A percentile compares a stretch with the other conserved stretches of the same genome.
Conservation (phyloP, 2,888 invertebrate species). For the Dryococelus australis region DNA sequence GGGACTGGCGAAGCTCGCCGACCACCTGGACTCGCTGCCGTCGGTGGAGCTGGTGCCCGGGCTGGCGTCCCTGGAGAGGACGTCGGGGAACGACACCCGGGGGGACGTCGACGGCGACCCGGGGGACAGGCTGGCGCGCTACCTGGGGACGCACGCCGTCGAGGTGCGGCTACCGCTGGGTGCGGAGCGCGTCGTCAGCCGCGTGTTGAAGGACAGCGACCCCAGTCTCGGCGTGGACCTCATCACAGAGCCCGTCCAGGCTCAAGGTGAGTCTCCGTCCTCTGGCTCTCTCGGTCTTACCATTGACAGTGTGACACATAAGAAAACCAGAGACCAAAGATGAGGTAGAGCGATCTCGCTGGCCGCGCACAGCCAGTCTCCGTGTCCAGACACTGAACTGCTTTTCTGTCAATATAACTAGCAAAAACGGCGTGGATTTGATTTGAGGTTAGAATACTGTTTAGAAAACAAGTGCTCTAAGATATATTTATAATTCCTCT, state of each 20-base stretch:
- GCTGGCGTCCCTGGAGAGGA: constrained; percentile 55
- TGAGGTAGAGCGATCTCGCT: too few species aligned
- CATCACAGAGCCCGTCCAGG: neutral
- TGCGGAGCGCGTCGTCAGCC: neutral
- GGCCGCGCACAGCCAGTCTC: too few species aligned
- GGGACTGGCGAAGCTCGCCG: constrained; percentile 60
- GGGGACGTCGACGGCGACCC: neutral
- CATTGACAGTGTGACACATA: too few species aligned
- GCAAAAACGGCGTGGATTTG: too few species aligned
- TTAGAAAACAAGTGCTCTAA: too few species aligned
- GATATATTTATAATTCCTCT: too few species aligned
- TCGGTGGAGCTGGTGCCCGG: constrained; percentile 59
- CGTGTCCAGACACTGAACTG: too few species aligned
- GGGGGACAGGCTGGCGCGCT: constrained; percentile 19
- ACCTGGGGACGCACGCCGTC: constrained; percentile 29
- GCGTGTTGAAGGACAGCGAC: neutral
- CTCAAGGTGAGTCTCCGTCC: neutral
- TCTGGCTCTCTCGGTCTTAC: too few species aligned
- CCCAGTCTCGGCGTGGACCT: neutral
- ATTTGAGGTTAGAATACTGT: too few species aligned
- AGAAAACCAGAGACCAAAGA: too few species aligned
- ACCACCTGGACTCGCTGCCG: constrained; percentile 59
- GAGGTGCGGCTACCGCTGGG: constrained; percentile 39
- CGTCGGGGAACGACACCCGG: neutral
- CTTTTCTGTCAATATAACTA: too few species aligned